phyloP scores from a whole-genome alignment of 2,113 vertebrate genomes.

The Ceyx cyanopectus region DNA sequence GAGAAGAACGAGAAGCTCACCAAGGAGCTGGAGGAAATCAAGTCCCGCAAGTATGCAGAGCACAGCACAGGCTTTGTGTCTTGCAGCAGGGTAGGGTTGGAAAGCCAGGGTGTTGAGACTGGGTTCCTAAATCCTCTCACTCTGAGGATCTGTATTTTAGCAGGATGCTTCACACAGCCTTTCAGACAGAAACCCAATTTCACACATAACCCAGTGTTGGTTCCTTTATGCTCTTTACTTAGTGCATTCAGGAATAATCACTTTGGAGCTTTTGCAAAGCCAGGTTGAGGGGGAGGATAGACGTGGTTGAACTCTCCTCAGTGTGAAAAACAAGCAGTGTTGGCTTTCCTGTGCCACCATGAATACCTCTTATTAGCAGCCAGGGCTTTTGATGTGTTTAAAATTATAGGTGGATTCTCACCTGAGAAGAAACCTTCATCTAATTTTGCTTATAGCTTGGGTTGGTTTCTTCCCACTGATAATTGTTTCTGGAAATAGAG shows the following conservation, averaged over 20 bases:
- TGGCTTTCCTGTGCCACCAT: neutral
- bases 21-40: constrained; percentile 93
- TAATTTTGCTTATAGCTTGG: neutral
- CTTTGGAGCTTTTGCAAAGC: neutral
- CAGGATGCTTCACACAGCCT: neutral
- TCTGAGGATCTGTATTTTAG: neutral
- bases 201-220: too few species aligned
- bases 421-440: neutral
- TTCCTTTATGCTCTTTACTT: neutral
- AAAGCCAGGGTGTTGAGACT: neutral
- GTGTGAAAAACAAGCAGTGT: neutral
- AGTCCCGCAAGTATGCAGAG: constrained; percentile 90
- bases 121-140: neutral
- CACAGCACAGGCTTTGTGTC: neutral
- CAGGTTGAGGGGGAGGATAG: neutral
- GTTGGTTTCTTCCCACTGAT: neutral
- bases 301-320: neutral
- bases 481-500: neutral
- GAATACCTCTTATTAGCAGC: neutral
- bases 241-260: neutral
- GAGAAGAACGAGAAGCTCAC: constrained; percentile 94
- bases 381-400: neutral
- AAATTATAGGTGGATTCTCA: constrained; percentile 1
- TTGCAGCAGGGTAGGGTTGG: neutral
- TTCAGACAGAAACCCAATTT: neutral